Percentiles rank a stretch among this genome's conserved stretches.
These are phyloP conservation scores for Danio jaintianensis DNA, from an alignment of 2,797 vertebrate genomes.

Conservation along the genomic window DNA sequence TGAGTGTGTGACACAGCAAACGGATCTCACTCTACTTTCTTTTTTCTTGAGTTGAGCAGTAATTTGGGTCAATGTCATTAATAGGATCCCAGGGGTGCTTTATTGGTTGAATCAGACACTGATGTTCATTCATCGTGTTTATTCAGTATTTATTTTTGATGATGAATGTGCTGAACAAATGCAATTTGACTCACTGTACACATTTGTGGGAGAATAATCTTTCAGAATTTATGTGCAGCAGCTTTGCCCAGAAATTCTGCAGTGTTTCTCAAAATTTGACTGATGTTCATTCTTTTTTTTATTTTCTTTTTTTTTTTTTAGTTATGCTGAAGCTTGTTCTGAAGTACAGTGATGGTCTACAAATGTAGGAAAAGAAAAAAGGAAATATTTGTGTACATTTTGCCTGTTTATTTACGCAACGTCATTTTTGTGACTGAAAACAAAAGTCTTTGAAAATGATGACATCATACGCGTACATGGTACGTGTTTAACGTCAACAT, in stretches of 20 bases:
- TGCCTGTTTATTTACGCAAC: too few species aligned
- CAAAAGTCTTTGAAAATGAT: too few species aligned
- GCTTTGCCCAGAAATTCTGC: slow-evolving; percentile 3
- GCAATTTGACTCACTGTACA: not conserved
- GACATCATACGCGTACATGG: too few species aligned
- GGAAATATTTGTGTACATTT: too few species aligned
- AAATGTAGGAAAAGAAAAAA: too few species aligned
- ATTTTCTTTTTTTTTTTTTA: not conserved
- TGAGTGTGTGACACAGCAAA: slow-evolving; percentile 31
- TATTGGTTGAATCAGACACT: not conserved
- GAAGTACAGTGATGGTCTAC: not conserved
- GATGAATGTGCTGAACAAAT: not conserved
- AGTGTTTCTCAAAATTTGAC: not conserved
- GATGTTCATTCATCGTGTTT: not conserved
- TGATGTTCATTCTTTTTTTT: not conserved
- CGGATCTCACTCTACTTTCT: not conserved
- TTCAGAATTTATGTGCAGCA: slow-evolving; percentile 5
- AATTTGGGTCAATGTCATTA: slow-evolving; percentile 15
- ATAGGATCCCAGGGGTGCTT: not conserved
- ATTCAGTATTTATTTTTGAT: slow-evolving; percentile 33
- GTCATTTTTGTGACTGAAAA: too few species aligned
- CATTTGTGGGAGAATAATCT: not conserved
- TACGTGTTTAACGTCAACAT: too few species aligned
- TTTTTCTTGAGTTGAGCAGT: not conserved
- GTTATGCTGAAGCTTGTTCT: not conserved